Conservation (phyloP, 1,140 invertebrate species). For the Euschistus heros region DNA sequence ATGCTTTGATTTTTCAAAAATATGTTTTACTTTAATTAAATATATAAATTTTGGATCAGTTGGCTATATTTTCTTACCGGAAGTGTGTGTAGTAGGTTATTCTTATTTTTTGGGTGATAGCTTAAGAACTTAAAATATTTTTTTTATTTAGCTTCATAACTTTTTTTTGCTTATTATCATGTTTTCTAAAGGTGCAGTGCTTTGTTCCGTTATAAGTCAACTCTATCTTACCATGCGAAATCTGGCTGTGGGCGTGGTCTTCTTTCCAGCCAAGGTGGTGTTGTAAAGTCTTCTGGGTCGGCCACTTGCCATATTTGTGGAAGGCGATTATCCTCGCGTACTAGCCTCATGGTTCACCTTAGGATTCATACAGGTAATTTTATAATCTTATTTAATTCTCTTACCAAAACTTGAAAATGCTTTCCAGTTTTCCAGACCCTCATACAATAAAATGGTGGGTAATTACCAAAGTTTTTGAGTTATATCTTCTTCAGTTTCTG, state of each 20-base stretch:
- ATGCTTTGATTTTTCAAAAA: too few species aligned
- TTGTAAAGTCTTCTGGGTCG: conserved; percentile 3
- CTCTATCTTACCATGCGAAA: conserved; percentile 25
- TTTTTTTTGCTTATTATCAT: background rate
- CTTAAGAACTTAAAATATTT: background rate
- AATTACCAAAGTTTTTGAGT: too few species aligned
- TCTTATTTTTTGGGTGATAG: background rate
- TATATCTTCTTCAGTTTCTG: too few species aligned
- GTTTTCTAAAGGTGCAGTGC: conserved; percentile 20
- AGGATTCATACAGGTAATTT: conserved; percentile 26
- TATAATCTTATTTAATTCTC: too few species aligned
- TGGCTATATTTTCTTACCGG: too few species aligned
- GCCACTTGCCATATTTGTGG: conserved; percentile 23
- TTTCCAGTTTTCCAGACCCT: too few species aligned
- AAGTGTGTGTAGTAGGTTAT: too few species aligned
- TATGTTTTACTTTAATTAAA: too few species aligned
- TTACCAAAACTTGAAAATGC: too few species aligned
- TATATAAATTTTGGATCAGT: too few species aligned
- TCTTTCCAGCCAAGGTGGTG: conserved; percentile 18
- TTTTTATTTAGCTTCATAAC: background rate
- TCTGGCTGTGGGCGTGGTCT: conserved; percentile 24
- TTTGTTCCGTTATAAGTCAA: conserved; percentile 25
- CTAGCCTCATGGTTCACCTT: conserved; percentile 27
- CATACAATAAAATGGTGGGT: too few species aligned
- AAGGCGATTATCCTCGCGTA: conserved; percentile 21